Percentiles rank a stretch among this genome's conserved stretches.
phyloP scores from a whole-genome alignment of 2,888 invertebrate genomes.

The Hypselothyrea guttata region DNA sequence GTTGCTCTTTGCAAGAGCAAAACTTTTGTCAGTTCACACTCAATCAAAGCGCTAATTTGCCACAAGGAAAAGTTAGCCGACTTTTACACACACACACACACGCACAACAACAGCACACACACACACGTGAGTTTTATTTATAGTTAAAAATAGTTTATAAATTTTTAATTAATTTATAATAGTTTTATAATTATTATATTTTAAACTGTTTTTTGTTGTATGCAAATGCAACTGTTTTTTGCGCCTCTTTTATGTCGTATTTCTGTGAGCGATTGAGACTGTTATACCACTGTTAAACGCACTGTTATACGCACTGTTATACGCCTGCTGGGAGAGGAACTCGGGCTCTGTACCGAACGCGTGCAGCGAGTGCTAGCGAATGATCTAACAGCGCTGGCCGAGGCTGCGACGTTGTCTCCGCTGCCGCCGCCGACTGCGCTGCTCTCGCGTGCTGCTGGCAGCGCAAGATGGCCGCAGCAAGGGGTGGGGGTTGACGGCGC shows the following conservation, averaged over 20 bases:
- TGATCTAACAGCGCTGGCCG: conserved; percentile 74
- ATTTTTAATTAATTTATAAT: too few species aligned
- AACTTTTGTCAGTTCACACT: conserved; percentile 64
- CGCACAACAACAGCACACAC: conserved; percentile 10
- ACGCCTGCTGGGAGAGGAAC: background rate
- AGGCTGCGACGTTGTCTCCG: conserved; percentile 64
- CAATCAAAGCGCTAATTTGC: conserved; percentile 80
- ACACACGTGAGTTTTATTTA: conserved; percentile 29
- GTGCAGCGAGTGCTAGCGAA: conserved; percentile 76
- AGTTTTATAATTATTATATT: too few species aligned
- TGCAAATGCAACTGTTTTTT: conserved; percentile 1
- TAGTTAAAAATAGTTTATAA: conserved; percentile 38
- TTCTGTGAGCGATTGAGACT: conserved; percentile 17
- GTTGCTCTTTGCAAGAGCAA: conserved; percentile 36
- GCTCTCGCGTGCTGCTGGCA: conserved; percentile 15
- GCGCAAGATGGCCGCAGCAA: conserved; percentile 67
- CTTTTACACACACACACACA: conserved; percentile 18
- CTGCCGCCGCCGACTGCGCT: conserved; percentile 20
- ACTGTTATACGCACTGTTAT: background rate
- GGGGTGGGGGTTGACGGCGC: conserved; percentile 47
- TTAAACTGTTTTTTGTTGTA: too few species aligned
- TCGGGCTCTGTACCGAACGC: conserved; percentile 61
- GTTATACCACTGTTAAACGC: conserved; percentile 3
- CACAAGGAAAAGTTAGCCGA: conserved; percentile 51
- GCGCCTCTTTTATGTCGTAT: conserved; percentile 31